Evolutionary conservation across 1,140 invertebrate genomes (phyloP).

Genomic region (Manduca sexta): DNA sequence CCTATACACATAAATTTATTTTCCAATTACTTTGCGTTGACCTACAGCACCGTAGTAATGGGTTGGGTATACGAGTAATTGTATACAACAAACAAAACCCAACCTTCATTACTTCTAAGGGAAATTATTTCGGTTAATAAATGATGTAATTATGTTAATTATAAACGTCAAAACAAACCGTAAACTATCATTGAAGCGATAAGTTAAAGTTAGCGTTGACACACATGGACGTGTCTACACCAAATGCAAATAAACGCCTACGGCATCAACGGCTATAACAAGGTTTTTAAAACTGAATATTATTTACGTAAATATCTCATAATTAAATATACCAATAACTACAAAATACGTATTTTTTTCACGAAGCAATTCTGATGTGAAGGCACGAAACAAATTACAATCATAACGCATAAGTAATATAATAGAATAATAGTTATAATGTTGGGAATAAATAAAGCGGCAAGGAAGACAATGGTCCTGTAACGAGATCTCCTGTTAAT

Average conservation of each 20-base stretch:
- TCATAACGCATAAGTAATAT: constrained; percentile 36
- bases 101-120: constrained; percentile 18
- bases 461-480: constrained; percentile 58
- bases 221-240: too few species aligned
- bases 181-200: too few species aligned
- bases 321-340: too few species aligned
- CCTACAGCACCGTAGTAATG: constrained; percentile 3
- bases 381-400: constrained; percentile 55
- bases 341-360: constrained; percentile 23
- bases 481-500: constrained; percentile 64
- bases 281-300: too few species aligned
- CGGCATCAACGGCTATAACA: too few species aligned
- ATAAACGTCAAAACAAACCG: too few species aligned
- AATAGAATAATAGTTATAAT: constrained; percentile 63
- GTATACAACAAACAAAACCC: constrained; percentile 13
- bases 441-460: constrained; percentile 62
- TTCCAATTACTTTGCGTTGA: constrained; percentile 15
- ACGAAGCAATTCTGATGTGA: constrained; percentile 40
- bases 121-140: constrained; percentile 33
- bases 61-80: neutral
- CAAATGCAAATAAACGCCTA: too few species aligned
- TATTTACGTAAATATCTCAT: too few species aligned
- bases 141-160: constrained; percentile 30
- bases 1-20: constrained; percentile 1
- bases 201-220: too few species aligned